These are phyloP conservation scores for Acinonyx jubatus DNA, from an alignment of 2,113 vertebrate genomes.

Conservation along the genomic window DNA sequence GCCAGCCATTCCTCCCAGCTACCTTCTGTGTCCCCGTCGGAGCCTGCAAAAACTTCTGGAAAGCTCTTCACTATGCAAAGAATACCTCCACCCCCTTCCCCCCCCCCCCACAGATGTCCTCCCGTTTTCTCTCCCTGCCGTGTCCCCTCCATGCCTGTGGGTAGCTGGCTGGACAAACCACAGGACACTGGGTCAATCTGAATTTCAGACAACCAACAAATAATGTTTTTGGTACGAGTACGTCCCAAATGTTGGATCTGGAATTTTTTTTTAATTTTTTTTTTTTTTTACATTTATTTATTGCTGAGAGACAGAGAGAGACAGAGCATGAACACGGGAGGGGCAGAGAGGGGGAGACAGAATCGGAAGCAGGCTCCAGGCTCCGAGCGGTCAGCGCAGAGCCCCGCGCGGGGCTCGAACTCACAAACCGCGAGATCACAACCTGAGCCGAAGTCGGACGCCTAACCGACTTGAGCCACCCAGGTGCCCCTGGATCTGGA, in stretches of 20 bases:
- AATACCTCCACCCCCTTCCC: background rate
- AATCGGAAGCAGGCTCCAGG: no score
- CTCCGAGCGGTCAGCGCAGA: no score
- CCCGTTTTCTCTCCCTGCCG: background rate
- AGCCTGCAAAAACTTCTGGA: background rate
- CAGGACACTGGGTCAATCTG: background rate
- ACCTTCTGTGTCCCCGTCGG: background rate
- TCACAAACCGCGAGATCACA: no score
- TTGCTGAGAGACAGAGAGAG: no score
- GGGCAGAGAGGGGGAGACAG: no score
- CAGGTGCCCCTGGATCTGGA: background rate
- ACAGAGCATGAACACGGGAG: no score
- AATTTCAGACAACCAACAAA: background rate
- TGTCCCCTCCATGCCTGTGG: background rate
- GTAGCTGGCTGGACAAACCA: background rate
- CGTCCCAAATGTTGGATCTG: background rate
- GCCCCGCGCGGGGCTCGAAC: no score
- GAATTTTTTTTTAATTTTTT: background rate
- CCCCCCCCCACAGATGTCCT: background rate
- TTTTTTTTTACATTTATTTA: no score
- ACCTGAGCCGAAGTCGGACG: no score
- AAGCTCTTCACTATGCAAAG: background rate
- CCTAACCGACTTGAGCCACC: no score
- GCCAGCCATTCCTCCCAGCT: background rate
- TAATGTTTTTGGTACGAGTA: background rate